Conservation (phyloP, 2,113 vertebrate genomes). For the Hystrix brachyura region DNA sequence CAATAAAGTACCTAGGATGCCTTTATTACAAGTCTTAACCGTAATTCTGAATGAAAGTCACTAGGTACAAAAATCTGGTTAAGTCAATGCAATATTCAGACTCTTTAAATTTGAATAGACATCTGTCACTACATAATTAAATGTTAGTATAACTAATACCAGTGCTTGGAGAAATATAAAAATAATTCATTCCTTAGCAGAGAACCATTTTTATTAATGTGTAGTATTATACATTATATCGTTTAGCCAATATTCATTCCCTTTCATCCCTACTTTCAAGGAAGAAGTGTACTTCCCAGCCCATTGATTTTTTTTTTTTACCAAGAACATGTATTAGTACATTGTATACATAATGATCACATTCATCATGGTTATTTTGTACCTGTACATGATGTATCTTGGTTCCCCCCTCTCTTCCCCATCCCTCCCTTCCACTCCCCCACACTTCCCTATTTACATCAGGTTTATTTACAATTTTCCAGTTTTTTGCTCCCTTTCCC, state of each 20-base stretch:
- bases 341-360: no score
- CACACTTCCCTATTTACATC: no score
- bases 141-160: neutral
- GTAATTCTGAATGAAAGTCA: conserved; percentile 13
- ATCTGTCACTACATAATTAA: conserved; percentile 15
- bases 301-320: neutral
- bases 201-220: conserved; percentile 53
- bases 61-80: neutral
- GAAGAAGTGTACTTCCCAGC: neutral
- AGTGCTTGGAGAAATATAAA: neutral
- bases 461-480: no score
- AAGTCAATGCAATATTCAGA: conserved; percentile 28
- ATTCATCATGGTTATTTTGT: no score
- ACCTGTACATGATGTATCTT: no score
- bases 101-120: neutral
- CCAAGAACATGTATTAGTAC: no score
- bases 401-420: no score
- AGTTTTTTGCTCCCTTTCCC: no score
- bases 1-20: neutral
- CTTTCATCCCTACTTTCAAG: neutral
- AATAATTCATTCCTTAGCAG: neutral
- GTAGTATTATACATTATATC: neutral
- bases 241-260: neutral
- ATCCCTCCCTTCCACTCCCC: no score
- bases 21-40: neutral